Base-by-base conservation (phyloP, 1,140 invertebrate genomes). In the Daktulosphaira vitifoliae region DNA sequence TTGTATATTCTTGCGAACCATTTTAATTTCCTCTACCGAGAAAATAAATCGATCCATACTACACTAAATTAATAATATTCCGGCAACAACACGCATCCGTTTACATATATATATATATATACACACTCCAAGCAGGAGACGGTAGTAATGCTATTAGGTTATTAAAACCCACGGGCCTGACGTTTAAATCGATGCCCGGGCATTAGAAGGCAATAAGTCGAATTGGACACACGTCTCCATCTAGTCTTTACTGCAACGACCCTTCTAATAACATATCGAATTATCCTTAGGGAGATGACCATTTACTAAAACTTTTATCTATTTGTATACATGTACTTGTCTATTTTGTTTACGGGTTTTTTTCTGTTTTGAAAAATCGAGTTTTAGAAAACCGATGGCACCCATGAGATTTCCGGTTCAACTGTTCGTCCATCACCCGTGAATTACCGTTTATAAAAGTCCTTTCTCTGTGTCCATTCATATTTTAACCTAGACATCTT, bases 161-260 rank as follows among this genome's bases (percentile, higher is more conserved):
- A 59, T 59, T 59, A 56, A 18, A n/a, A 22, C 42, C 54, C 20
- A 22, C 42, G 42, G 18, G 25, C 42, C n/a, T 25, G 56, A 46
- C 42, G 26, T 59, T 59, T 59, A 59, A 59, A 59, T 44, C 39
- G 54, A 59, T 44, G 54, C 54, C 15, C 39, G 39, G 26, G 42
- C 56, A 62, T 62, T 48, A 62, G 56, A 62, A 62, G 42, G 42
- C 56, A 62, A 62, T 62, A 62, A 62, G 42, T 16, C n/a, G 42
- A 33, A 48, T 62, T 20, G 39, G 26, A 59, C 54, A 59, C 38
- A 56, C 23, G 22, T 33, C 29, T 33, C 11, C 29, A 6, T 33
- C 29, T 33, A 5, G 5, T 33, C 29, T 11, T 33, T 11, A 11
- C 29, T 23, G 54, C n/a, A n/a, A n/a, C n/a, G 42, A 46, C 54